Percentiles rank a stretch among this genome's conserved stretches.
These are phyloP conservation scores for Heloderma charlesbogerti DNA, from an alignment of 2,113 vertebrate genomes.

Conservation along the genomic window DNA sequence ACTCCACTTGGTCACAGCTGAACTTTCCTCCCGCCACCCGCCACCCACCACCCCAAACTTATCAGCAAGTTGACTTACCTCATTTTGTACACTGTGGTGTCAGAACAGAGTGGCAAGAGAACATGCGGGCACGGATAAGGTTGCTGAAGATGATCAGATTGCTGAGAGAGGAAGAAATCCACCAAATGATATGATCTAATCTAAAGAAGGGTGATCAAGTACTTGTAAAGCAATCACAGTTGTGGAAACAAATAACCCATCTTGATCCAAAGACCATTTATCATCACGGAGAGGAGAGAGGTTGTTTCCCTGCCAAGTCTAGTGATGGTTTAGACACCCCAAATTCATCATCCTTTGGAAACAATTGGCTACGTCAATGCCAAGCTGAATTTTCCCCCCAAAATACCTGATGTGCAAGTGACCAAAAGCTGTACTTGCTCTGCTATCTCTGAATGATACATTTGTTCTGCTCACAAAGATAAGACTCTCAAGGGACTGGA, in stretches of 20 bases:
- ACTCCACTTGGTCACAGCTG: neutral
- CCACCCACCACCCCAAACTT: too few species aligned
- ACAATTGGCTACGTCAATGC: neutral
- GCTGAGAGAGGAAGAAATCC: neutral
- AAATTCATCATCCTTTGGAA: slow-evolving; percentile 34
- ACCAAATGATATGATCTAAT: slow-evolving; percentile 22
- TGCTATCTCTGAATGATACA: slow-evolving; percentile 10
- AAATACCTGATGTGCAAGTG: slow-evolving; percentile 15
- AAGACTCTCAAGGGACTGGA: slow-evolving; percentile 5
- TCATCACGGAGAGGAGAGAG: slow-evolving; percentile 44
- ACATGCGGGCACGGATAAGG: neutral
- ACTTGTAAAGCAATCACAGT: neutral
- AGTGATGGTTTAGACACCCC: slow-evolving; percentile 8
- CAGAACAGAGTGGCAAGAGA: neutral
- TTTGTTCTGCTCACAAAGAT: neutral
- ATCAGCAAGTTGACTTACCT: neutral
- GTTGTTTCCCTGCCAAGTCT: slow-evolving; percentile 30
- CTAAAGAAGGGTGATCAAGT: slow-evolving; percentile 6
- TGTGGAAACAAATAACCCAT: slow-evolving; percentile 8
- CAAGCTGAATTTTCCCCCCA: neutral
- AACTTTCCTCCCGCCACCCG: neutral
- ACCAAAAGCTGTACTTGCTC: slow-evolving; percentile 12
- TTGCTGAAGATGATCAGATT: neutral
- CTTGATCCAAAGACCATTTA: slow-evolving; percentile 39
- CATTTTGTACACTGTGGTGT: neutral